Conservation (phyloP, 2,113 vertebrate genomes). For the Lophius piscatorius region DNA sequence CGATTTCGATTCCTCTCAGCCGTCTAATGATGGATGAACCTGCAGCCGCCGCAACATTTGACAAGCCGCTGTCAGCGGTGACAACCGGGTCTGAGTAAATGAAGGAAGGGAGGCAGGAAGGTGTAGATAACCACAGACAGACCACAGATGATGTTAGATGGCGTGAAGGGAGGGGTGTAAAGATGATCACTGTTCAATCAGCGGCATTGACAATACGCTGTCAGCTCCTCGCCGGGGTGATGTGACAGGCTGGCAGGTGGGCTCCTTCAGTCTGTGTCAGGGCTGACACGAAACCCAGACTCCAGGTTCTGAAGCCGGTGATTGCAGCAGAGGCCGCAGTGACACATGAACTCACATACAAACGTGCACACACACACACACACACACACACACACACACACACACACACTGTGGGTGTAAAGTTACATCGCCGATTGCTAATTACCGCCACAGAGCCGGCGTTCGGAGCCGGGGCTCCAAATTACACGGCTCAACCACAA, state of each 20-base stretch:
- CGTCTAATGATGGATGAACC: slow-evolving; percentile 76
- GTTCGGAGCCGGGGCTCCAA: slow-evolving; percentile 73
- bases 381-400: slow-evolving; percentile 10
- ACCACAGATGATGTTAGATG: slow-evolving; percentile 70
- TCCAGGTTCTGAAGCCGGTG: slow-evolving; percentile 53
- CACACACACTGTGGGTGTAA: slow-evolving; percentile 61
- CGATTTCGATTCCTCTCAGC: slow-evolving; percentile 74
- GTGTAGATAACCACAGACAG: slow-evolving; percentile 54
- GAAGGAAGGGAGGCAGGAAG: slow-evolving; percentile 59
- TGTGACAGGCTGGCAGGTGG: slow-evolving; percentile 76
- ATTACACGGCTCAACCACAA: slow-evolving; percentile 83
- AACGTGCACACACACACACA: slow-evolving; percentile 1
- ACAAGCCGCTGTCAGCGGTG: slow-evolving; percentile 73
- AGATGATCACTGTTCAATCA: slow-evolving; percentile 67
- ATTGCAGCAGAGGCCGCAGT: slow-evolving; percentile 51
- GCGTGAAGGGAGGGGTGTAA: slow-evolving; percentile 61
- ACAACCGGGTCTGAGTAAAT: slow-evolving; percentile 68
- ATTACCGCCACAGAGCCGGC: slow-evolving; percentile 75
- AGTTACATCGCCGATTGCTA: slow-evolving; percentile 76
- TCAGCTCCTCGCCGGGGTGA: slow-evolving; percentile 66
- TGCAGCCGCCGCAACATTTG: slow-evolving; percentile 71
- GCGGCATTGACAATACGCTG: slow-evolving; percentile 72
- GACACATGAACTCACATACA: slow-evolving; percentile 56
- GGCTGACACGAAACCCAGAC: slow-evolving; percentile 55
- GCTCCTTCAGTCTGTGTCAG: slow-evolving; percentile 70